Conservation (phyloP, 2,797 vertebrate species). For the Picus viridis region DNA sequence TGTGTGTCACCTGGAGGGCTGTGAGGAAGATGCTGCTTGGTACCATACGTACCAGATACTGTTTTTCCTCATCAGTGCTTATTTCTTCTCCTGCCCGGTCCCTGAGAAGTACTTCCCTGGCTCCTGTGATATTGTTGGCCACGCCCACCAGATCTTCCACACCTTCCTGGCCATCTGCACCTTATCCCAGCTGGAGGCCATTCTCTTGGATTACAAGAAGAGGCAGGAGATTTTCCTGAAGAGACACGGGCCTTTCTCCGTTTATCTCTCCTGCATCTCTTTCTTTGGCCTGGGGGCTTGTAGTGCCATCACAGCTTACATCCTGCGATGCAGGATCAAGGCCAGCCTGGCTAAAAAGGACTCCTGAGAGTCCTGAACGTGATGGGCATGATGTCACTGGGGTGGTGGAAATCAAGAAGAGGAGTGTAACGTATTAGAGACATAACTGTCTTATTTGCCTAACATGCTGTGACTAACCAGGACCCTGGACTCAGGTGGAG, state of each 20-base stretch:
- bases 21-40: slow-evolving; percentile 83
- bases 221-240: slow-evolving; percentile 78
- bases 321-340: slow-evolving; percentile 79
- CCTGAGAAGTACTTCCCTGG: slow-evolving; percentile 92
- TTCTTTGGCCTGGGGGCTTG: slow-evolving; percentile 83
- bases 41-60: slow-evolving; percentile 89
- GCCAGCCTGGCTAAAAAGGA: slow-evolving; percentile 77
- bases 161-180: slow-evolving; percentile 89
- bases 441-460: slow-evolving; percentile 53
- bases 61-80: slow-evolving; percentile 86
- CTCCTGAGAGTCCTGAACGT: slow-evolving; percentile 33
- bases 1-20: slow-evolving; percentile 79
- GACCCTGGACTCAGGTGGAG: slow-evolving; percentile 8
- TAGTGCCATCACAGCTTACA: slow-evolving; percentile 80
- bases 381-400: neutral
- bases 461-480: slow-evolving; percentile 45
- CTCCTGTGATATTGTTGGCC: slow-evolving; percentile 89
- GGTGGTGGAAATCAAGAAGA: slow-evolving; percentile 12
- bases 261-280: slow-evolving; percentile 82
- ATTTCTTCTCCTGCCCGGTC: slow-evolving; percentile 92
- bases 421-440: slow-evolving; percentile 49
- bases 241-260: slow-evolving; percentile 78
- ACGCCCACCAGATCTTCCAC: slow-evolving; percentile 94
- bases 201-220: slow-evolving; percentile 86
- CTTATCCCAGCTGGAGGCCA: slow-evolving; percentile 89